Conservation (phyloP, 2,113 vertebrate species). For the Gavia stellata region DNA sequence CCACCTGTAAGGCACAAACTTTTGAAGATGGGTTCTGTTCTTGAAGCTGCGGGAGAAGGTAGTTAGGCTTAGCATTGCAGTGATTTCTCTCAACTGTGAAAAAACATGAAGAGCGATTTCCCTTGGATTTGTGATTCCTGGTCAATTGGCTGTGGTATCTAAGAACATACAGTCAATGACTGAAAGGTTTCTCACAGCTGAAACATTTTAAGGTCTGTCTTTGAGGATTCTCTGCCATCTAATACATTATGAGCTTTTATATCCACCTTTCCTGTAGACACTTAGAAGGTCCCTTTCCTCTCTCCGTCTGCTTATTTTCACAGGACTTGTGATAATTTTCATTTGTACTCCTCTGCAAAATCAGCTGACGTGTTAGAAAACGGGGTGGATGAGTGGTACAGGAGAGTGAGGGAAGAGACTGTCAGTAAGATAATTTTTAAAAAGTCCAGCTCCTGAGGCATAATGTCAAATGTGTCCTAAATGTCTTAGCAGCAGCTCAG, state of each 20-base stretch:
- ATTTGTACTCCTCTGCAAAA: background rate
- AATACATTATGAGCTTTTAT: background rate
- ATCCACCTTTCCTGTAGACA: background rate
- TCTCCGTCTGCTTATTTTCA: background rate
- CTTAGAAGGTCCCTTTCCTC: background rate
- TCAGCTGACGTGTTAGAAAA: background rate
- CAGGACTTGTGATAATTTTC: background rate
- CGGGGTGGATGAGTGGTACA: background rate
- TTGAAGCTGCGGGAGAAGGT: background rate
- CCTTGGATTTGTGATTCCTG: background rate
- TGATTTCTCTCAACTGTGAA: background rate
- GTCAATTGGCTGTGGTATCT: background rate
- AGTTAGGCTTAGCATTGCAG: background rate
- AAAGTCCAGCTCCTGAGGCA: background rate
- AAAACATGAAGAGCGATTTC: background rate
- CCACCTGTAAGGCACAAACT: background rate
- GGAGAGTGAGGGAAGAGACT: background rate
- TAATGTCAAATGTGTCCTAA: background rate
- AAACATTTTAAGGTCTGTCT: background rate
- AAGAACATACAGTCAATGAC: background rate
- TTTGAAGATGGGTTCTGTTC: background rate
- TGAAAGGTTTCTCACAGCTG: background rate
- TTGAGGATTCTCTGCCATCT: background rate
- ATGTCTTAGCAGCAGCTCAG: background rate
- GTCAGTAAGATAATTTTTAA: background rate